These are phyloP conservation scores for Cardinalis cardinalis DNA, from an alignment of 2,113 vertebrate genomes.

Conservation along the genomic window DNA sequence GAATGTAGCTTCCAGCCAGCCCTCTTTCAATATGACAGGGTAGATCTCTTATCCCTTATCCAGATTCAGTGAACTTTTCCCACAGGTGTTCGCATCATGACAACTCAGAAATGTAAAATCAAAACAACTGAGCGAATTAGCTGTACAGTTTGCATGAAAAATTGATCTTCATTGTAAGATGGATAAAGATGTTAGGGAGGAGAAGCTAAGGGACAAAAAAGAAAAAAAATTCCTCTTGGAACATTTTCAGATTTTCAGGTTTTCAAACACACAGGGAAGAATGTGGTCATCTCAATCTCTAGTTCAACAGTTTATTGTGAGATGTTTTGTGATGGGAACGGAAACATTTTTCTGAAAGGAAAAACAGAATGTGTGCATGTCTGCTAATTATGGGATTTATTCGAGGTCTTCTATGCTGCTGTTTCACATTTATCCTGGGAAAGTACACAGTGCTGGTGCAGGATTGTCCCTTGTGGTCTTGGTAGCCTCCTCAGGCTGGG, in stretches of 20 bases:
- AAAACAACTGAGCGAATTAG: neutral
- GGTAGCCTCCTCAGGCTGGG: neutral
- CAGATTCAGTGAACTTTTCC: neutral
- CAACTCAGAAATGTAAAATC: conserved; percentile 29
- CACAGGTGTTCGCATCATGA: neutral
- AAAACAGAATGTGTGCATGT: neutral
- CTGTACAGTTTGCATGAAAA: neutral
- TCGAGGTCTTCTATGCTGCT: rapidly evolving
- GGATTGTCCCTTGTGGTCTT: neutral
- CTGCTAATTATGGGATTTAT: neutral
- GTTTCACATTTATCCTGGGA: neutral
- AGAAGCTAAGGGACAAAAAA: neutral
- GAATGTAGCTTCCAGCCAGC: neutral
- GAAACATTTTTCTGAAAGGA: neutral
- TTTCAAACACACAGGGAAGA: neutral
- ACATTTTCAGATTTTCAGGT: neutral
- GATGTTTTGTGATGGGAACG: neutral
- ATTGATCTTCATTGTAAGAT: neutral
- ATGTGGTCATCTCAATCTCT: neutral
- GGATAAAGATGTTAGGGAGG: neutral
- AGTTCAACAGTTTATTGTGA: neutral
- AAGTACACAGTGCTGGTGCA: neutral
- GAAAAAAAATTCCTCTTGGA: neutral
- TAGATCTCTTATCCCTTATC: neutral
- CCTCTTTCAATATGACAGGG: neutral